These are phyloP conservation scores for Labia minor DNA, from an alignment of 2,888 invertebrate genomes.

Conservation along the genomic window DNA sequence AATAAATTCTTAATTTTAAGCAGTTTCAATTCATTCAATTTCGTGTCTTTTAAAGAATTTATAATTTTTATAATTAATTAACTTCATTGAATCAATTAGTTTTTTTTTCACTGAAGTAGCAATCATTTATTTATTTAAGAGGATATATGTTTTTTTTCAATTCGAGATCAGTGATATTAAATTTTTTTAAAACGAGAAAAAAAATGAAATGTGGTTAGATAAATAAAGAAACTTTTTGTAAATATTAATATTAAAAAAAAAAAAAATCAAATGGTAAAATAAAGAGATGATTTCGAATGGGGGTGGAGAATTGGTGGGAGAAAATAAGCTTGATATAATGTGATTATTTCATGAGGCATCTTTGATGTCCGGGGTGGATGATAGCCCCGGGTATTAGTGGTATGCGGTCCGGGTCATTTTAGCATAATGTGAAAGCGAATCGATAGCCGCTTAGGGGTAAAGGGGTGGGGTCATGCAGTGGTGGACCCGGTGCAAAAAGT, in stretches of 20 bases:
- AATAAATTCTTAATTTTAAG: too few relatives aligned
- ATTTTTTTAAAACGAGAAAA: too few relatives aligned
- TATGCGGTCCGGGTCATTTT: constrained; percentile 13
- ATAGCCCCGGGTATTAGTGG: not conserved
- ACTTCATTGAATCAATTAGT: too few relatives aligned
- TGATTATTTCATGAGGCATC: constrained; percentile 4
- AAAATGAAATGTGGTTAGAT: too few relatives aligned
- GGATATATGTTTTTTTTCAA: too few relatives aligned
- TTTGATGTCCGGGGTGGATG: not conserved
- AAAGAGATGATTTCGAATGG: not conserved
- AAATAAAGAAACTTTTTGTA: too few relatives aligned
- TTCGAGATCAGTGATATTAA: too few relatives aligned
- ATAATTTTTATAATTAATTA: too few relatives aligned
- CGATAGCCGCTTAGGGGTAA: not conserved
- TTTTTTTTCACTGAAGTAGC: too few relatives aligned
- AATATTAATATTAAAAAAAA: not conserved
- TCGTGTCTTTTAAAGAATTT: too few relatives aligned
- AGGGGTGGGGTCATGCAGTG: not conserved
- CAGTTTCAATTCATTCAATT: too few relatives aligned
- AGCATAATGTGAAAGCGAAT: constrained; percentile 13
- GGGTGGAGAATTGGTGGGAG: not conserved
- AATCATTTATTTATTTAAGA: too few relatives aligned
- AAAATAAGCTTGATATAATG: not conserved
- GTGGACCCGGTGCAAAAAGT: constrained; percentile 1
- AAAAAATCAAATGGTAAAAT: not conserved